Evolutionary conservation across 2,888 invertebrate genomes (phyloP).

Genomic region (Ernsta delagoae): DNA sequence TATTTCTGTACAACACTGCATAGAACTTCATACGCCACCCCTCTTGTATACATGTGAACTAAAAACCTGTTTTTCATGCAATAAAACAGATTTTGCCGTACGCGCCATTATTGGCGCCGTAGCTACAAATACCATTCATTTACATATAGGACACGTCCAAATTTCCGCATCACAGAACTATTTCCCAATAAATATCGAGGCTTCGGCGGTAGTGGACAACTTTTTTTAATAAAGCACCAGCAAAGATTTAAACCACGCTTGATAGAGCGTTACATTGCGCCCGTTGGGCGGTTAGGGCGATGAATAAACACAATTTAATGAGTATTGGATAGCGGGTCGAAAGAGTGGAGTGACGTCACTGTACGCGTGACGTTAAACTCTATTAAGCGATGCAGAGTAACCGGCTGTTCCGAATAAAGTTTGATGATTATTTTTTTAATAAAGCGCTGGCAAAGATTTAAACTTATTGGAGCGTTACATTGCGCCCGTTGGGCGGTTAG

Average conservation of each 20-base stretch:
- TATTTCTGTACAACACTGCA: no score
- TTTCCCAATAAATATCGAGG: slow-evolving; percentile 27
- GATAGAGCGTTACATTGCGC: background rate
- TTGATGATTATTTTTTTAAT: no score
- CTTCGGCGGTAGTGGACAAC: slow-evolving; percentile 30
- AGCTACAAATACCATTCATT: background rate
- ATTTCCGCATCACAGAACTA: slow-evolving; percentile 30
- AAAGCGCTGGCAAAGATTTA: no score
- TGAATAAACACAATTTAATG: background rate
- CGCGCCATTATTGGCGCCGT: background rate
- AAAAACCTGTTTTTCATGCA: background rate
- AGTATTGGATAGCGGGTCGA: background rate
- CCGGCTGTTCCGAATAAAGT: slow-evolving; percentile 15
- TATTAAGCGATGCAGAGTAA: slow-evolving; percentile 27
- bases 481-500: background rate
- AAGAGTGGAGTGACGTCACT: background rate
- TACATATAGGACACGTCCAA: slow-evolving; percentile 27
- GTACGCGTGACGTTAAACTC: background rate
- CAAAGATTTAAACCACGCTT: no score
- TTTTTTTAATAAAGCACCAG: no score
- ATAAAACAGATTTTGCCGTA: background rate
- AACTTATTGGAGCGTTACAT: background rate
- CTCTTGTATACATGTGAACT: background rate
- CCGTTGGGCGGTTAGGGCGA: background rate
- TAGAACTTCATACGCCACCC: no score